Percentiles rank a stretch among this genome's conserved stretches.
phyloP scores from a whole-genome alignment of 2,888 invertebrate genomes.

The Himalopsyche kuldschensis region DNA sequence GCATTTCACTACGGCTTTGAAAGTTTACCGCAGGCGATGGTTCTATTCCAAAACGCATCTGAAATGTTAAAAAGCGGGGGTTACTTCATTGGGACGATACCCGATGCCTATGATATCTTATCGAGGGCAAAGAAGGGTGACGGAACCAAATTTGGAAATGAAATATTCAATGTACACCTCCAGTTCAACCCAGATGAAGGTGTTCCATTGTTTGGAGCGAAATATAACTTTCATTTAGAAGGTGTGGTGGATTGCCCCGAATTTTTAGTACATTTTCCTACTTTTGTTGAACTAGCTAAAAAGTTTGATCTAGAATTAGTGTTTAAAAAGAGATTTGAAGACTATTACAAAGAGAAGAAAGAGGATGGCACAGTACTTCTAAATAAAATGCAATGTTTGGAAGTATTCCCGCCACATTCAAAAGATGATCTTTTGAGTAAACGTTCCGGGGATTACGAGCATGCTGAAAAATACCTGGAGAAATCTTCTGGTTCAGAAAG shows the following conservation, averaged over 20 bases:
- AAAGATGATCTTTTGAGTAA: slow-evolving; percentile 61
- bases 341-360: slow-evolving; percentile 72
- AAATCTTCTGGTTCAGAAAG: slow-evolving; percentile 49
- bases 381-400: slow-evolving; percentile 77
- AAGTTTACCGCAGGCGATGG: slow-evolving; percentile 82
- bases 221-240: slow-evolving; percentile 93
- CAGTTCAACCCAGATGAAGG: slow-evolving; percentile 65
- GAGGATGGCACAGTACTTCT: slow-evolving; percentile 63
- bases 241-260: slow-evolving; percentile 98
- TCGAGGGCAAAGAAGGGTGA: slow-evolving; percentile 65
- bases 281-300: slow-evolving; percentile 72
- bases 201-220: slow-evolving; percentile 89
- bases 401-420: slow-evolving; percentile 74
- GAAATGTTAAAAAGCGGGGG: slow-evolving; percentile 89
- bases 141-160: slow-evolving; percentile 72
- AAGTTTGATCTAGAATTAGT: slow-evolving; percentile 73
- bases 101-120: slow-evolving; percentile 91
- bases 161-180: slow-evolving; percentile 74
- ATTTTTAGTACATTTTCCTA: slow-evolving; percentile 92
- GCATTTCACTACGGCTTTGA: slow-evolving; percentile 97
- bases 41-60: slow-evolving; percentile 90
- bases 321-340: slow-evolving; percentile 72
- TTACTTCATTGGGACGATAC: slow-evolving; percentile 95
- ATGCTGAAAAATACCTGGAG: slow-evolving; percentile 66
- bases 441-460: slow-evolving; percentile 68